phyloP scores from a whole-genome alignment of 2,113 vertebrate genomes.

The Nanger granti region DNA sequence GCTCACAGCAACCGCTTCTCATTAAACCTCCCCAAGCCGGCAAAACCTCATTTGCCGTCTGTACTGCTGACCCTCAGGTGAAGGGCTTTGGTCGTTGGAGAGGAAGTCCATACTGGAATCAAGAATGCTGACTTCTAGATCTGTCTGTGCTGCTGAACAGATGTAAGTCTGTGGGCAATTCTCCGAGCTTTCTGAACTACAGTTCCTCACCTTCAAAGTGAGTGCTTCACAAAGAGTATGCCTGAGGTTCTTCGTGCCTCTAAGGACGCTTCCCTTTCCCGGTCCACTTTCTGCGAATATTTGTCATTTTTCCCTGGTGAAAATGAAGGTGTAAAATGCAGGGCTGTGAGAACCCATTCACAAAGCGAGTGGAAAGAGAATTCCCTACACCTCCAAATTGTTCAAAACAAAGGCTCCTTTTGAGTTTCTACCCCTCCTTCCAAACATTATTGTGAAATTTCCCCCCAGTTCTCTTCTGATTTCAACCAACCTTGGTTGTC shows the following conservation, averaged over 20 bases:
- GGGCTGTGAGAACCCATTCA: background rate
- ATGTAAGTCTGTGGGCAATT: background rate
- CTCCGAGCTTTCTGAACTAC: background rate
- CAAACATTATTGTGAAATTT: background rate
- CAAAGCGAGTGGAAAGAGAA: background rate
- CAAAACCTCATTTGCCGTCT: fast-evolving
- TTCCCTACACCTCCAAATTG: background rate
- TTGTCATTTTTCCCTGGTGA: background rate
- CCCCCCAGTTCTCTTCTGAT: background rate
- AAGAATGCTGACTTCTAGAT: background rate
- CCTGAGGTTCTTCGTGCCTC: background rate
- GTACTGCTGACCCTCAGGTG: background rate
- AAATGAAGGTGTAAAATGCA: background rate
- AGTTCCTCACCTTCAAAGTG: background rate
- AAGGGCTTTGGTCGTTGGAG: background rate
- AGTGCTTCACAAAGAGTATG: background rate
- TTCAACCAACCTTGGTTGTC: background rate
- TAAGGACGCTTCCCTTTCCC: background rate
- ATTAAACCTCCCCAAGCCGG: background rate
- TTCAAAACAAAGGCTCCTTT: background rate
- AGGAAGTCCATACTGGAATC: background rate
- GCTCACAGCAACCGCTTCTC: background rate
- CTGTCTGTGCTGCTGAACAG: background rate
- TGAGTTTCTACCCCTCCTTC: background rate
- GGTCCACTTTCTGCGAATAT: background rate